Percentiles rank a stretch among this genome's conserved stretches.
Evolutionary conservation across 2,888 invertebrate genomes (phyloP).

Genomic region (Phrixothrix hirtus): DNA sequence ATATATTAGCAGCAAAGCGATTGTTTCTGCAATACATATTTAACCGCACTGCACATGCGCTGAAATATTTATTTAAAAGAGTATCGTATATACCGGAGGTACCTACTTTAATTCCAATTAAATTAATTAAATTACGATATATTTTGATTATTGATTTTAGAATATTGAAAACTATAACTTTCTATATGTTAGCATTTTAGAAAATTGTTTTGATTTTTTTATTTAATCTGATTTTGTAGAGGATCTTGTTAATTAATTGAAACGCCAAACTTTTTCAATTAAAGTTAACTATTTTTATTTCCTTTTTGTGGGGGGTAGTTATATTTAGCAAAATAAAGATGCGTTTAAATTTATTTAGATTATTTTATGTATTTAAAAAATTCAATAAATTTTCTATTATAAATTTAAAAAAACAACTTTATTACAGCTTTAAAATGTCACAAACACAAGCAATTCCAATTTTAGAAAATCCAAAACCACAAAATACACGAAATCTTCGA

Average conservation of each 20-base stretch:
- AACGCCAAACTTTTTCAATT: not conserved
- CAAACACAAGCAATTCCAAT: constrained; percentile 20
- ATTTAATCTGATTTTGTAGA: not conserved
- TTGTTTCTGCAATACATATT: constrained; percentile 47
- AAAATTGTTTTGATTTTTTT: not conserved
- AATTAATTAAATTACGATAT: not conserved
- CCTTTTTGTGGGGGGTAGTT: no score
- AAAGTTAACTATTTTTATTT: no score
- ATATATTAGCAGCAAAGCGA: constrained; percentile 36
- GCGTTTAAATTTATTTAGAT: no score
- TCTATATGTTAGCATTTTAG: no score
- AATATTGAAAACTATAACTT: no score
- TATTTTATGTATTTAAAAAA: no score
- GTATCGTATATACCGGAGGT: constrained; percentile 34
- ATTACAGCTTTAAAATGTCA: constrained; percentile 9
- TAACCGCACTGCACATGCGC: constrained; percentile 44
- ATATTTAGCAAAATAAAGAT: no score
- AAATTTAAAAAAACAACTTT: not conserved
- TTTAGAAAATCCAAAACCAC: constrained; percentile 12
- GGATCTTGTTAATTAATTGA: not conserved
- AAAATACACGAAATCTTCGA: constrained; percentile 12
- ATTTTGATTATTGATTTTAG: not conserved
- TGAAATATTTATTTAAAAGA: constrained; percentile 40
- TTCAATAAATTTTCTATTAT: no score
- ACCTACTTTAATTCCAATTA: constrained; percentile 20